Evolutionary conservation across 2,888 invertebrate species (phyloP).

Genomic region (Mystacides longicornis): DNA sequence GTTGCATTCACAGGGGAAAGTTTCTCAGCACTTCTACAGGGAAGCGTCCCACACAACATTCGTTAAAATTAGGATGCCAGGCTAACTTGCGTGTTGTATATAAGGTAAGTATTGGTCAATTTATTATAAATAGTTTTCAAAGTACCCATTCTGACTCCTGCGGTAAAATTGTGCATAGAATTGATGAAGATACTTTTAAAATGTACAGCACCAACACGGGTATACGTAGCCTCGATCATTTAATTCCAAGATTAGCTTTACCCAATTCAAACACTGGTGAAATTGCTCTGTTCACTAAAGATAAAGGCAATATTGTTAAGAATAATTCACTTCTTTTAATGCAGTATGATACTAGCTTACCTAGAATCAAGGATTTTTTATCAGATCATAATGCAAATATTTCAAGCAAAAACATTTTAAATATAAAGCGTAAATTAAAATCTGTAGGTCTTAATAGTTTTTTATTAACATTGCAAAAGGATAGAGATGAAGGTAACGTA

Average conservation of each 20-base stretch:
- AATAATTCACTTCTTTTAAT: not conserved
- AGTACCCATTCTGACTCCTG: not conserved
- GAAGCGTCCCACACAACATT: not conserved
- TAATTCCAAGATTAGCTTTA: not conserved
- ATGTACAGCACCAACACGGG: not conserved
- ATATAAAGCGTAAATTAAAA: not conserved
- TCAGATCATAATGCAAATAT: not conserved
- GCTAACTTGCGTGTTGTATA: not conserved
- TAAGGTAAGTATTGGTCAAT: not conserved
- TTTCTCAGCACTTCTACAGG: not conserved
- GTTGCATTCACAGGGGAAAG: not conserved
- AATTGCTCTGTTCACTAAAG: not conserved
- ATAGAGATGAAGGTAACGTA: not conserved
- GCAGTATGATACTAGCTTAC: not conserved
- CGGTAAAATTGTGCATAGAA: not conserved
- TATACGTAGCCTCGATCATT: not conserved
- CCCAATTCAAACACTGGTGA: not conserved
- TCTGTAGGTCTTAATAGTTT: too few relatives aligned
- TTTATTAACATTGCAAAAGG: not conserved
- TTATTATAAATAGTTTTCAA: not conserved
- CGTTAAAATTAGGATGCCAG: not conserved
- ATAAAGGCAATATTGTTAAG: not conserved
- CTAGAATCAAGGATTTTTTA: not conserved
- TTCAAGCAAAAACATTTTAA: not conserved
- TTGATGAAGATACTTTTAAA: not conserved